Evolutionary conservation across 2,113 vertebrate genomes (phyloP).

Genomic region (Xiphophorus maculatus): DNA sequence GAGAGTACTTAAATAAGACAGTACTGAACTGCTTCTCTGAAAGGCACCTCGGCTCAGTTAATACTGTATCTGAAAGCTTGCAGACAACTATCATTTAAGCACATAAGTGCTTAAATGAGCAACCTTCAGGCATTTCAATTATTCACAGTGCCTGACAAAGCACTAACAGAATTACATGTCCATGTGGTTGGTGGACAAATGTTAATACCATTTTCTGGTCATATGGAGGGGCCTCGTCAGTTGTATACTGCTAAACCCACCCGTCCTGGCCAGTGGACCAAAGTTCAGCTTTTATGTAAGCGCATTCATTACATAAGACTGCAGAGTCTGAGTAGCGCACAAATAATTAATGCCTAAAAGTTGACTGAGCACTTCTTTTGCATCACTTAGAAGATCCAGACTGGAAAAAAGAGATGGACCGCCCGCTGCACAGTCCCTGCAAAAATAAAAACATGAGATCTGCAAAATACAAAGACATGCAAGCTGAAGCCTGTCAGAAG

Average conservation of each 20-base stretch:
- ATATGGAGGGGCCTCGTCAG: slow-evolving; percentile 65
- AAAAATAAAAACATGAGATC: slow-evolving; percentile 3
- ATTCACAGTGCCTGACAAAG: slow-evolving; percentile 45
- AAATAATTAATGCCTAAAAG: slow-evolving; percentile 80
- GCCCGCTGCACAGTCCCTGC: slow-evolving; percentile 27
- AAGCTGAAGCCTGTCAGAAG: not conserved
- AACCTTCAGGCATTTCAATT: slow-evolving; percentile 36
- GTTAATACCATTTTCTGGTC: slow-evolving; percentile 60
- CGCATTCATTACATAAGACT: slow-evolving; percentile 81
- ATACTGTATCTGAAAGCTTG: not conserved
- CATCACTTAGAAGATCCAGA: slow-evolving; percentile 44
- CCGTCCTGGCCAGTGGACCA: slow-evolving; percentile 73
- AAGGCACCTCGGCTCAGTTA: not conserved
- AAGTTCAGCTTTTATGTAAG: slow-evolving; percentile 85
- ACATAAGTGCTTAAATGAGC: slow-evolving; percentile 18
- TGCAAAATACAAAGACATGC: slow-evolving; percentile 2
- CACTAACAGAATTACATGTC: slow-evolving; percentile 42
- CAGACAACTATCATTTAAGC: not conserved
- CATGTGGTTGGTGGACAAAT: slow-evolving; percentile 38
- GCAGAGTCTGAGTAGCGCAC: slow-evolving; percentile 79
- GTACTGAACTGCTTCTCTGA: not conserved
- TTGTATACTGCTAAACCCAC: slow-evolving; percentile 71
- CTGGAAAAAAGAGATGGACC: slow-evolving; percentile 25
- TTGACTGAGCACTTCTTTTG: slow-evolving; percentile 66
- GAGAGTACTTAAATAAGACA: too few species aligned